Evolutionary conservation across 2,888 invertebrate species (phyloP), one percentile per base, ranked within the genome.

Genomic region (Ennomos quercinarius): DNA sequence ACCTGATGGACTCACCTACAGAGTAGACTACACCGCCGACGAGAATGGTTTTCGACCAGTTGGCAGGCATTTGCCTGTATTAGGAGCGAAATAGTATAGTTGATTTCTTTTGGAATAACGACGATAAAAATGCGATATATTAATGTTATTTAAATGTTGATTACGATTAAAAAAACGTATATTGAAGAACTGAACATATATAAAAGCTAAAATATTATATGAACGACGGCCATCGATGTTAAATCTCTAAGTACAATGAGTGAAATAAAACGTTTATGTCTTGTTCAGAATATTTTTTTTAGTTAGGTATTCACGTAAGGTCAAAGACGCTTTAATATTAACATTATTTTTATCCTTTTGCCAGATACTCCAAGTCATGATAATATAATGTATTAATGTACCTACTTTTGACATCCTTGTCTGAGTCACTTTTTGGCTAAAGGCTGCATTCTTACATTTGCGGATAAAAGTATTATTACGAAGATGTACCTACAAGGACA

Each of bases 1-100:
- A 1, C 94, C 94, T 50, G 94, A 95, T 73, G 94, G 94, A 55
- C 76, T 89, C 2, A 91, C 91, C 41, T 93, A 94, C 76, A 85
- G 93, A 53, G 92, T 95, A 8, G 93, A 93, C 67, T 95, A 95
- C 71, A 89, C 90, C 6, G 94, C 95, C 40, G 95, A 95, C 70
- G 94, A 94, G 74, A 94, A 94, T 62, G 94, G 94, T 27, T 94
- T 93, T 78, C 83, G 87, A 55, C 90, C 94, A 0, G 80, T 78
- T 49, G 94, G 94, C n/a, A 93, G 93, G 27, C 94, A 94, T 74
- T 77, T 93, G 61, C 92, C 91, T 53, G 66, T 72, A 64, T 46
- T 75, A 48, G 68, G 65, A 61, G 63, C 66, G 9, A 59, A 68
- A 56, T 63, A 59, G 51, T 37, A 48, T 46, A 39, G 17, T 39